Conservation (phyloP, 64 coral and sea anemone species). For the Pachyseris speciosa region DNA sequence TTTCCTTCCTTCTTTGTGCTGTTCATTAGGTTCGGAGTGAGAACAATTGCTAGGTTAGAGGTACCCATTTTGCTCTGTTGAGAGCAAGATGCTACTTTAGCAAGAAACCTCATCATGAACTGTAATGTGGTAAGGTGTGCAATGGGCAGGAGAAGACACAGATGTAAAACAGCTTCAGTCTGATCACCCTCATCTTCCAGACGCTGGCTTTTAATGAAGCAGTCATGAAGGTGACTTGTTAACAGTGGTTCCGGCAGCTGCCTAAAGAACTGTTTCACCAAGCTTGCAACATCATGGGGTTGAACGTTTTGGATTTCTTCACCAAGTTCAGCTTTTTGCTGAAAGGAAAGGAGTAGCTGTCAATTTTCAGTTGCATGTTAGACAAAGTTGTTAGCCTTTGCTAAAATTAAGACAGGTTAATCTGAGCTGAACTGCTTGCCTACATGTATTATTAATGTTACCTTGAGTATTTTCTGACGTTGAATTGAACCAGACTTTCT, state of each 20-base stretch:
- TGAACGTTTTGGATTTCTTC: constrained; percentile 79
- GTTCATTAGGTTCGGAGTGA: constrained; percentile 94
- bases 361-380: no score
- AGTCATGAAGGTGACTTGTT: constrained; percentile 85
- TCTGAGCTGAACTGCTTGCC: no score
- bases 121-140: constrained; percentile 85
- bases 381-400: no score
- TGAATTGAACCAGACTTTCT: constrained; percentile 98
- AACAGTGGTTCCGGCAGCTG: constrained; percentile 90
- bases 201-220: constrained; percentile 79
- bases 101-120: constrained; percentile 86
- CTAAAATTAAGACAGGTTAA: no score
- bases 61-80: constrained; percentile 93
- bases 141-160: constrained; percentile 89
- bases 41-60: constrained; percentile 93
- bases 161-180: constrained; percentile 62
- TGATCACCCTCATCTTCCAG: constrained; percentile 74
- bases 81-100: constrained; percentile 82
- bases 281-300: constrained; percentile 97
- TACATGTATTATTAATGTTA: constrained; percentile 10
- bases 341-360: no score
- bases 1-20: constrained; percentile 88
- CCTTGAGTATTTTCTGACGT: constrained; percentile 90
- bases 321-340: constrained; percentile 92
- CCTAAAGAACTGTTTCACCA: constrained; percentile 97